Base-by-base conservation (phyloP, 2,888 invertebrate genomes). In the Metallyticus violacea region DNA sequence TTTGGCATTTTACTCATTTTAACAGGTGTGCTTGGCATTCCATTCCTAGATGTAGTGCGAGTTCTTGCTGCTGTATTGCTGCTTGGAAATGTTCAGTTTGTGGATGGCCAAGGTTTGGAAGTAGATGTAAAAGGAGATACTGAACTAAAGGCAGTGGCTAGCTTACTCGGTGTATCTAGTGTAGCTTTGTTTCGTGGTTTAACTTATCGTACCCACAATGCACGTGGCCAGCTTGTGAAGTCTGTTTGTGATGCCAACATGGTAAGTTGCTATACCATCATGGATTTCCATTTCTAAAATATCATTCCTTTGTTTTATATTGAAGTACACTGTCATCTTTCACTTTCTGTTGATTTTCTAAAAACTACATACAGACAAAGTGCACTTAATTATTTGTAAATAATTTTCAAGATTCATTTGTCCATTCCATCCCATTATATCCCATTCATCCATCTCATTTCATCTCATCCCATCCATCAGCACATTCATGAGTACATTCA, bases 31-130 rank as follows among this genome's bases (percentile, higher is more conserved):
- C 93, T 99, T 85, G 98, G 98, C 77, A 98, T 99, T 89, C 98
- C 98, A 1, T 98, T 98, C 92, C 92, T 97, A 91, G 98, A 99
- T 92, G 98, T 99, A 81, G 97, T 98, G 86, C 94, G 98, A 89
- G 97, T 99, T 26, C 92, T 99, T 89, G 97, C 98, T 22, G 98
- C 98, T 4, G 97, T 98, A 86, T 92, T 99, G 89, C 93, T 99
- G 88, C 94, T 99, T 88, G 99, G 99, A 87, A 99, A 99, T 92
- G 96, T 99, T 89, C 96, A 96, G 91, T 98, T 98, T 92, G 93
- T 95, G 85, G 97, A 97, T 91, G 95, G 96, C 2, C 95, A 90
- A 84, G 95, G 94, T 83, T 94, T 96, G 76, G 95, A 95, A 91
- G 96, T 96, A 28, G 96, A 96, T 89, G 95, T 97, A 30, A 95